Percentiles rank a stretch among this genome's conserved stretches.
These are phyloP conservation scores for Phaedon cochleariae DNA, from an alignment of 2,888 invertebrate genomes.

Conservation along the genomic window DNA sequence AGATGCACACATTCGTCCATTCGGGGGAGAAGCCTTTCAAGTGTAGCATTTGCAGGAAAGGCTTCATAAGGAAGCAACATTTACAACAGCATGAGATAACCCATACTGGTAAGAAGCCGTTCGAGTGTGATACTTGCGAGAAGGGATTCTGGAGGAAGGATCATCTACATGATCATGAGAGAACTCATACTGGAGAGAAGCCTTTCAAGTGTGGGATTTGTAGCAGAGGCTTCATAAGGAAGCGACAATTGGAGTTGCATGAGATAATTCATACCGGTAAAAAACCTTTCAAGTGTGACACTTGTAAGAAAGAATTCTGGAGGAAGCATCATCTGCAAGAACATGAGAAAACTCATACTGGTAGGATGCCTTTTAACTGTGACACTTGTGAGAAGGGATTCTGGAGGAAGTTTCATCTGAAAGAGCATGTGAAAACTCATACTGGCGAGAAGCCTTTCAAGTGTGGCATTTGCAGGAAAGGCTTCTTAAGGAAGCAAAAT, in stretches of 20 bases:
- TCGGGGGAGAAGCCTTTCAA: too few relatives aligned
- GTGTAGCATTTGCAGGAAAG: background rate
- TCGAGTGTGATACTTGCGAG: slow-evolving; percentile 53
- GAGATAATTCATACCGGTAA: slow-evolving; percentile 54
- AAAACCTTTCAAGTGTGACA: too few relatives aligned
- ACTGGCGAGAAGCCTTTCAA: slow-evolving; percentile 51
- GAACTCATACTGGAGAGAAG: slow-evolving; percentile 55
- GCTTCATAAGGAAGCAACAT: background rate
- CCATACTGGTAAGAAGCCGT: slow-evolving; percentile 47
- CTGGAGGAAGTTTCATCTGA: background rate
- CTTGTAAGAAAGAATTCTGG: background rate
- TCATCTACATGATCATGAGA: slow-evolving; percentile 51
- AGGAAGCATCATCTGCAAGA: background rate
- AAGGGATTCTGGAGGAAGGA: slow-evolving; percentile 64
- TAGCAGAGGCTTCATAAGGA: slow-evolving; percentile 63
- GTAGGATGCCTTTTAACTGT: background rate
- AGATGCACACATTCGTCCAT: background rate
- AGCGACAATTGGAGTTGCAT: slow-evolving; percentile 51
- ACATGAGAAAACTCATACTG: background rate
- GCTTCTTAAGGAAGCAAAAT: slow-evolving; percentile 45
- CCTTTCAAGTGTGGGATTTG: slow-evolving; percentile 62
- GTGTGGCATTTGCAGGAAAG: slow-evolving; percentile 46
- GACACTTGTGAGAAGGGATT: background rate
- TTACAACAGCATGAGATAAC: too few relatives aligned
- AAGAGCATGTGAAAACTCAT: background rate